Evolutionary conservation across 2,888 invertebrate species (phyloP).

Genomic region (Sinopyrophorus schimmeli): DNA sequence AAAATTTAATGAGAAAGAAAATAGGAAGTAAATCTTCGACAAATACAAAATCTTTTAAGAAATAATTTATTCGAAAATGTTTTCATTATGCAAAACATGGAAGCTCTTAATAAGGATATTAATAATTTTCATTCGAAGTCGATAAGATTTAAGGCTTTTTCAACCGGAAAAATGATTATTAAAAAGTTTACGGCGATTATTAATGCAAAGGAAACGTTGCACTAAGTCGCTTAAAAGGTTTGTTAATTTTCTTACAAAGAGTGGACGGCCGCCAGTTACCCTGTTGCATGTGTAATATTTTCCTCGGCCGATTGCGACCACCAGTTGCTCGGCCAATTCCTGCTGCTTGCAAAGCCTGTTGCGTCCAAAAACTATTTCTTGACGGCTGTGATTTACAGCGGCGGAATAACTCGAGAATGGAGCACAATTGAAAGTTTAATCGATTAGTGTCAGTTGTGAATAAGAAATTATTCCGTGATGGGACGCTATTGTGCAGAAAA

Average conservation of each 20-base stretch:
- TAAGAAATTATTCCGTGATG: slow-evolving; percentile 44
- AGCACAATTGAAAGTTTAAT: slow-evolving; percentile 45
- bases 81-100: no score
- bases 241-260: slow-evolving; percentile 23
- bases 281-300: slow-evolving; percentile 55
- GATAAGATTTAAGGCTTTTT: no score
- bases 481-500: slow-evolving; percentile 39
- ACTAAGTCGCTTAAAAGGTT: no score
- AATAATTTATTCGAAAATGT: no score
- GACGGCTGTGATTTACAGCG: slow-evolving; percentile 44
- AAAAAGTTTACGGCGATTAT: no score
- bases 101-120: no score
- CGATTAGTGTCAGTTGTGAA: slow-evolving; percentile 43
- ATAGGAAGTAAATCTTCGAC: no score
- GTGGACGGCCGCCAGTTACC: slow-evolving; percentile 53
- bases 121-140: no score
- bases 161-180: no score
- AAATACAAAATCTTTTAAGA: no score
- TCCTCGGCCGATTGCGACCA: slow-evolving; percentile 52
- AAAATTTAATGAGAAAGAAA: no score
- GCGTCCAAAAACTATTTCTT: slow-evolving; percentile 36
- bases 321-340: slow-evolving; percentile 52
- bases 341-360: slow-evolving; percentile 36
- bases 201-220: no score
- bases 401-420: slow-evolving; percentile 42